Base-by-base conservation (phyloP, 1,140 invertebrate species). In the Asbolus verrucosus region DNA sequence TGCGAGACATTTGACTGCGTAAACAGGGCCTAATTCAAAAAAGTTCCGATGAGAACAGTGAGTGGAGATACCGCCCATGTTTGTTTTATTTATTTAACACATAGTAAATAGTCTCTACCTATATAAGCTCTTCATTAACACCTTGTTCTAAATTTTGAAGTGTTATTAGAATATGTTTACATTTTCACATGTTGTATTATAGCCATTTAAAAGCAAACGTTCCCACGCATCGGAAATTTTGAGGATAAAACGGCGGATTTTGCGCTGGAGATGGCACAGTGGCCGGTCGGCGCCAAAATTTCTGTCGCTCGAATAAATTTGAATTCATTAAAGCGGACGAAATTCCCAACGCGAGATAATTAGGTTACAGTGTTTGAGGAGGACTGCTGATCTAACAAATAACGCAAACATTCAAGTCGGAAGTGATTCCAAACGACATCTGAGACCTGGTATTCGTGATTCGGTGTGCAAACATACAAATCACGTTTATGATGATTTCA, bases 401-500 rank as follows among this genome's bases (percentile, higher is more conserved):
- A 31, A 39, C 54, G 19, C 27, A n/a, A 50, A 68, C 5, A 54
- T 24, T 11, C n/a, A 70, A 46, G 65, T 67, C 63, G 68, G 69
- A 73, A 70, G 72, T 73, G 65, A 31, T 61, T 41, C 33, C 54
- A 24, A 15, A 30, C 41, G 41, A 63, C 65, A 39, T 39, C 67
- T 59, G n/a, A 60, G 61, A 71, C 59, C 63, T 68, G 61, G 36
- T 61, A 60, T 63, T 73, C 72, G 72, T 73, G 72, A 73, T 73
- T 65, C 65, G 43, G 27, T 66, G 71, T 65, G 59, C 60, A 65
- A 67, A 67, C 62, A 63, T 54, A 70, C 69, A 70, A 71, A 73
- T 73, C 72, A 73, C 72, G 72, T 73, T 73, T 73, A 73, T 73
- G 72, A 73, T 73, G 72, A 73, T 73, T 73, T 71, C 72, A 73